phyloP scores from a whole-genome alignment of 2,888 invertebrate genomes.

The Heliconius ismenius region DNA sequence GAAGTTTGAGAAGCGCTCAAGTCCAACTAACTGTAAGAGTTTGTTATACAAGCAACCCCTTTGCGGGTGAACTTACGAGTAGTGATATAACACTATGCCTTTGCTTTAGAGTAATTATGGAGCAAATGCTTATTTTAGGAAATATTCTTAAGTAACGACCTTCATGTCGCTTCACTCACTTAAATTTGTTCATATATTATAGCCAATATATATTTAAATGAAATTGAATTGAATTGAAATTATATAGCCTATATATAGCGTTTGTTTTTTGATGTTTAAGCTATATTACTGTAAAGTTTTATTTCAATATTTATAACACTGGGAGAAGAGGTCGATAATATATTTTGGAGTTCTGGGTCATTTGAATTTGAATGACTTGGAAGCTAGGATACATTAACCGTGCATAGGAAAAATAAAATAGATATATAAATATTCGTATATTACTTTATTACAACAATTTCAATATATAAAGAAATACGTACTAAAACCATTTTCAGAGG shows the following conservation, averaged over 20 bases:
- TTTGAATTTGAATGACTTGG: neutral
- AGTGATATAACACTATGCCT: slow-evolving; percentile 8
- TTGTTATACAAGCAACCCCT: slow-evolving; percentile 11
- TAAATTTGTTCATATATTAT: neutral
- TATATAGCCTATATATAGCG: neutral
- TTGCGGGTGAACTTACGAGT: slow-evolving; percentile 4
- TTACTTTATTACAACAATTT: neutral
- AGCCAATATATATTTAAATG: neutral
- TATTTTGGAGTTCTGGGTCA: neutral
- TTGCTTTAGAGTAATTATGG: neutral
- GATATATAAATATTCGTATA: too few species aligned
- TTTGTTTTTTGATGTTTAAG: neutral
- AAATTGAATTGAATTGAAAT: too few species aligned
- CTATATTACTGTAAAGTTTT: too few species aligned
- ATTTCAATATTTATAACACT: too few species aligned
- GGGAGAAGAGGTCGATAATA: too few species aligned
- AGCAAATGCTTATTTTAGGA: neutral
- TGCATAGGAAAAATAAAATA: too few species aligned
- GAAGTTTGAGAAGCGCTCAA: slow-evolving; percentile 13
- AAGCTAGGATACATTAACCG: too few species aligned
- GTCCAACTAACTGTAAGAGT: slow-evolving; percentile 8
- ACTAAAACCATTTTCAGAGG: neutral
- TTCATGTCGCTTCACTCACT: neutral
- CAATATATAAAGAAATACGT: neutral
- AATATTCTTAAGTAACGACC: neutral